Percentiles rank a stretch among this genome's conserved stretches.
Conservation (phyloP, 2,113 vertebrate genomes). For the Halichoeres trimaculatus region DNA sequence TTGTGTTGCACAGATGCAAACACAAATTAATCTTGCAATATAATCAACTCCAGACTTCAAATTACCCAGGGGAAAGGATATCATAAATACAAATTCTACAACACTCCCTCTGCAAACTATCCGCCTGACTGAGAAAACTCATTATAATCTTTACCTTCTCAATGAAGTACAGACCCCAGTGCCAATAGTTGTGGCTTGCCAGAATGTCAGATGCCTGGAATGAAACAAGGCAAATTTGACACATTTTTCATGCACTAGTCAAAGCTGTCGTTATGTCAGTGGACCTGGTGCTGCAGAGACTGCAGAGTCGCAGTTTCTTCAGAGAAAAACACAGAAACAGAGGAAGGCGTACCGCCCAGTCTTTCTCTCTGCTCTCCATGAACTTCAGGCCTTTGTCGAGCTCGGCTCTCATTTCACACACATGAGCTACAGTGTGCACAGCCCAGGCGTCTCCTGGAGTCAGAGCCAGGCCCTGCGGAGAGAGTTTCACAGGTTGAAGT, state of each 20-base stretch:
- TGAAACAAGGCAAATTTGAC: constrained; percentile 30
- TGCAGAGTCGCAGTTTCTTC: not conserved
- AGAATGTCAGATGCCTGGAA: constrained; percentile 89
- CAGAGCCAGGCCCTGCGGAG: constrained; percentile 85
- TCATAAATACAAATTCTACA: constrained; percentile 59
- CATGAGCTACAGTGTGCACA: constrained; percentile 90
- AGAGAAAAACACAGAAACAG: not conserved
- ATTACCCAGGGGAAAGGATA: constrained; percentile 49
- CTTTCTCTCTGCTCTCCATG: constrained; percentile 87
- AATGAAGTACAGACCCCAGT: constrained; percentile 93
- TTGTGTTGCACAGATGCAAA: constrained; percentile 47
- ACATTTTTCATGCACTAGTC: not conserved
- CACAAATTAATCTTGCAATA: constrained; percentile 68
- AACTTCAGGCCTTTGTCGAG: constrained; percentile 88
- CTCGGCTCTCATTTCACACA: constrained; percentile 93
- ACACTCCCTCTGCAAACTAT: constrained; percentile 36
- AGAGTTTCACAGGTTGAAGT: not conserved
- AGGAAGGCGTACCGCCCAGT: constrained; percentile 88
- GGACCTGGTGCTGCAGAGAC: not conserved
- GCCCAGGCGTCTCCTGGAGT: constrained; percentile 89
- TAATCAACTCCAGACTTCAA: constrained; percentile 67
- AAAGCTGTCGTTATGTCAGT: not conserved
- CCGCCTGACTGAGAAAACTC: constrained; percentile 58
- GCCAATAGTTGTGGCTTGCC: constrained; percentile 96
- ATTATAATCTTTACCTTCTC: constrained; percentile 89